phyloP scores from a whole-genome alignment of 2,113 vertebrate genomes.

The Parus major region DNA sequence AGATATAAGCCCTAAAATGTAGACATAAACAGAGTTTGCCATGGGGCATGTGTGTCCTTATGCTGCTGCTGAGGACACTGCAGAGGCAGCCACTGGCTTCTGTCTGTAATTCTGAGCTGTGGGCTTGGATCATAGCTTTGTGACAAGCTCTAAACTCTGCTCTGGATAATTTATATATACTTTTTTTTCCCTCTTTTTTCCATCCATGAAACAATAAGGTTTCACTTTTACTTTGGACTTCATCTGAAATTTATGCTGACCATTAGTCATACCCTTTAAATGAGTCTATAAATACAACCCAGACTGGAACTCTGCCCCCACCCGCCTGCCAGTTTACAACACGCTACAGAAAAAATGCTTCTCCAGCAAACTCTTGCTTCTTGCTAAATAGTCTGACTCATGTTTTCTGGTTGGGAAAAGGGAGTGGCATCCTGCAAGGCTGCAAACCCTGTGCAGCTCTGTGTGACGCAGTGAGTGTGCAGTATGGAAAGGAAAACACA shows the following conservation, averaged over 20 bases:
- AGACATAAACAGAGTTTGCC: constrained; percentile 31
- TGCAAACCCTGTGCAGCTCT: background rate
- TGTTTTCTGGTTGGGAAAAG: constrained; percentile 37
- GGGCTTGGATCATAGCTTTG: background rate
- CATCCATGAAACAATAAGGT: background rate
- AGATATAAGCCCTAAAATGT: background rate
- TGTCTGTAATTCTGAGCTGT: background rate
- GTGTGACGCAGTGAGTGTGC: background rate
- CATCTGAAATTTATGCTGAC: background rate
- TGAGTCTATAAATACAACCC: background rate
- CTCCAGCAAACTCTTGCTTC: constrained; percentile 13
- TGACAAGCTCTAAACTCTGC: background rate
- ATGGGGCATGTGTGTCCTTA: constrained; percentile 29
- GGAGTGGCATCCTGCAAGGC: constrained; percentile 52
- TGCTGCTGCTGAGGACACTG: constrained; percentile 9
- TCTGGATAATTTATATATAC: background rate
- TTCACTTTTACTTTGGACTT: constrained; percentile 48
- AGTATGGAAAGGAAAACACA: background rate
- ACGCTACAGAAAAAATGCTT: background rate
- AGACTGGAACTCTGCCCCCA: background rate
- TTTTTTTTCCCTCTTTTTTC: background rate
- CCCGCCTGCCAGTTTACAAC: background rate
- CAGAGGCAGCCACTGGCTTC: constrained; percentile 5
- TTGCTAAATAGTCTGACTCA: constrained; percentile 43
- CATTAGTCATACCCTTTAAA: constrained; percentile 1